Conservation (phyloP, 2,113 vertebrate genomes). For the Ornithorhynchus anatinus region DNA sequence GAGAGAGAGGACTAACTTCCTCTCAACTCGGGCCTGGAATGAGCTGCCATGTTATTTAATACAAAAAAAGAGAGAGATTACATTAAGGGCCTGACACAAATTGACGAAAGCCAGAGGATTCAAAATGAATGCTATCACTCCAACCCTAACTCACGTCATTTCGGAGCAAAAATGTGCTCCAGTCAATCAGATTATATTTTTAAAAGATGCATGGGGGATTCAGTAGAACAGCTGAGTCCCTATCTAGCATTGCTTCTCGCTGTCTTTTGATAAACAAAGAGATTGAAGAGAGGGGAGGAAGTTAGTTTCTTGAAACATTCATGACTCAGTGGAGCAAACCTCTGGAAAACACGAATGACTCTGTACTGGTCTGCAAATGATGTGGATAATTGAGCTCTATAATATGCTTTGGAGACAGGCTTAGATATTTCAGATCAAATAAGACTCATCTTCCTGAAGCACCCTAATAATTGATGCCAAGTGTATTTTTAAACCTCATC, state of each 20-base stretch:
- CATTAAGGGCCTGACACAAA: constrained; percentile 37
- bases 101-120: constrained; percentile 58
- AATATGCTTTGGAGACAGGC: too few species aligned
- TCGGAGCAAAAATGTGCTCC: constrained; percentile 40
- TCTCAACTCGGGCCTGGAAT: neutral
- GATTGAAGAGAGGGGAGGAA: constrained; percentile 1
- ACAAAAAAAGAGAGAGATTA: constrained; percentile 42
- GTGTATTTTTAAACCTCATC: too few species aligned
- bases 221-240: neutral
- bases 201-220: constrained; percentile 7
- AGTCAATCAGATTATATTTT: constrained; percentile 45
- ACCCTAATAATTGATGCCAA: too few species aligned
- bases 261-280: constrained; percentile 17
- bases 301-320: neutral
- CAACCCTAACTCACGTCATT: constrained; percentile 29
- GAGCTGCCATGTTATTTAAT: constrained; percentile 13
- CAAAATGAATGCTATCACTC: constrained; percentile 29
- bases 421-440: too few species aligned
- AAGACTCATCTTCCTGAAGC: too few species aligned
- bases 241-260: constrained; percentile 1
- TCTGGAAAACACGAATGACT: neutral
- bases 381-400: too few species aligned
- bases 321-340: neutral
- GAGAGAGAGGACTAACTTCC: constrained; percentile 8
- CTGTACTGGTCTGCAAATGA: too few species aligned